Conservation (phyloP, 2,113 vertebrate species). For the Otocyon megalotis region DNA sequence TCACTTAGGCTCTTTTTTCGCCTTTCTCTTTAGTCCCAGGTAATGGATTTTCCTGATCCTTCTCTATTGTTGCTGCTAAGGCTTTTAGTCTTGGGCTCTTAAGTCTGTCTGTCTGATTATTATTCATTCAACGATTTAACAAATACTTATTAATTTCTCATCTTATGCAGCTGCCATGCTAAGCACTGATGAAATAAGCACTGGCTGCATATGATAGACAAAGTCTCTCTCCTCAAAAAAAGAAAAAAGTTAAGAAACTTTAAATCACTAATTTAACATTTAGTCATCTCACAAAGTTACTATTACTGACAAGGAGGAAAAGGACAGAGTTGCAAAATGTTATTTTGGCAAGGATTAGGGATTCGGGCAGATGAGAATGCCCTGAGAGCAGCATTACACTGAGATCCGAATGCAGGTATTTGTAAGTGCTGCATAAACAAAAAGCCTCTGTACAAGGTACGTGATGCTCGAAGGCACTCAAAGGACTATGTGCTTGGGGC, state of each 20-base stretch:
- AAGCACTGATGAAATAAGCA: not conserved
- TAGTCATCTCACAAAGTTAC: not conserved
- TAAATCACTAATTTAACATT: not conserved
- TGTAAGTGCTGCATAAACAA: not conserved
- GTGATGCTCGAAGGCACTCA: not conserved
- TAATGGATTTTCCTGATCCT: not conserved
- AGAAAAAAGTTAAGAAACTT: not conserved
- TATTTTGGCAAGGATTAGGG: not conserved
- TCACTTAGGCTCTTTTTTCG: not conserved
- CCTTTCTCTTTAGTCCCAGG: not conserved
- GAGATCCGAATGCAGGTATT: not conserved
- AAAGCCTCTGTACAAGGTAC: not conserved
- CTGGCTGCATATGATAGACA: not conserved
- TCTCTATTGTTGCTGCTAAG: not conserved
- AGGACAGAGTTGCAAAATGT: not conserved
- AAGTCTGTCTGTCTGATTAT: not conserved
- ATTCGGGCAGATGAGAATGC: not conserved
- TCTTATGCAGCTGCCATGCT: not conserved
- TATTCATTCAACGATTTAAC: slow-evolving; percentile 27
- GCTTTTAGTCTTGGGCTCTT: not conserved
- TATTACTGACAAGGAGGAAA: not conserved
- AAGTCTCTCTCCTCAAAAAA: not conserved
- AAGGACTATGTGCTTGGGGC: not conserved
- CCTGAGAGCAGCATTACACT: not conserved
- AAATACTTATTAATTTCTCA: slow-evolving; percentile 44